phyloP scores from a whole-genome alignment of 1,140 invertebrate genomes.

The Diorhabda carinulata region DNA sequence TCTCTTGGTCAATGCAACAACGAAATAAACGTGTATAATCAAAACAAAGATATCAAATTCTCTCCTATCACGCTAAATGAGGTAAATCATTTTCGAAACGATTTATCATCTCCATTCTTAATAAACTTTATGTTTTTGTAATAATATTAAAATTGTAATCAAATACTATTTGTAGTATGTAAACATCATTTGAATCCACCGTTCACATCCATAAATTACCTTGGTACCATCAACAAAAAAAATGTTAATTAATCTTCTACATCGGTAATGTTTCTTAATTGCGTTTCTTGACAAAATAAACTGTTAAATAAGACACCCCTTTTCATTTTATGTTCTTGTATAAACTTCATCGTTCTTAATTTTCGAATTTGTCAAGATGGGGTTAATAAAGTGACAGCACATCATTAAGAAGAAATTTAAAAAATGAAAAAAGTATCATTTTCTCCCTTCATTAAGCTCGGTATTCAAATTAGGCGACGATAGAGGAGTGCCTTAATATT shows the following conservation, averaged over 20 bases:
- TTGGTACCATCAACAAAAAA: neutral
- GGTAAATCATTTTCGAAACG: too few species aligned
- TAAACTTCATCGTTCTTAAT: neutral
- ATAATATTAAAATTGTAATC: too few species aligned
- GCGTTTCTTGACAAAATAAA: neutral
- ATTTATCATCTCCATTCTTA: too few species aligned
- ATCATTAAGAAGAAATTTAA: neutral
- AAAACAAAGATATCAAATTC: too few species aligned
- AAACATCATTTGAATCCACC: too few species aligned
- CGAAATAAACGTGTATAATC: too few species aligned
- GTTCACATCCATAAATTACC: too few species aligned
- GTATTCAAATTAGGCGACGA: neutral
- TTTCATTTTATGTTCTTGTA: constrained; percentile 3
- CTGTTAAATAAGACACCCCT: constrained; percentile 2
- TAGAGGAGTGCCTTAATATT: too few species aligned
- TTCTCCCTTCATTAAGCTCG: neutral
- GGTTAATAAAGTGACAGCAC: neutral
- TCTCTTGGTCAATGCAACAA: too few species aligned
- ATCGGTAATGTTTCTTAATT: neutral
- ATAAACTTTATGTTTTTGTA: too few species aligned
- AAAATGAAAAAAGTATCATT: neutral
- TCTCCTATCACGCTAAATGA: too few species aligned
- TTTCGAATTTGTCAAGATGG: constrained; percentile 2
- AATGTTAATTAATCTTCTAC: neutral
- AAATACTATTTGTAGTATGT: too few species aligned